phyloP scores from a whole-genome alignment of 1,140 invertebrate genomes.

The Apis cerana region DNA sequence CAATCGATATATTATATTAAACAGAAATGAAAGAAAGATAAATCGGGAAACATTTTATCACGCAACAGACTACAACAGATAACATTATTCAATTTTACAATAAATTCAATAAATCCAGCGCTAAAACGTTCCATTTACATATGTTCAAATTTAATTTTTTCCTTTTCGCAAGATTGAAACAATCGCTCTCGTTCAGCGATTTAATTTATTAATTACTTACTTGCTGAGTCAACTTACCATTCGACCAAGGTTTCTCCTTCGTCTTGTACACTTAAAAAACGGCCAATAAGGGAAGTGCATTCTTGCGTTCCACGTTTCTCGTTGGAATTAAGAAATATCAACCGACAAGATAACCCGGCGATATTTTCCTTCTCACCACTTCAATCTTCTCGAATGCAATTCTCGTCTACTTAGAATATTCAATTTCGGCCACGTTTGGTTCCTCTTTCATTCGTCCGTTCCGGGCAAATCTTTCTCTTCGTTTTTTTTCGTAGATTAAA shows the following conservation, averaged over 20 bases:
- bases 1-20: no score
- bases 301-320: not conserved
- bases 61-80: no score
- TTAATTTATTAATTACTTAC: conserved; percentile 14
- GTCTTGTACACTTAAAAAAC: not conserved
- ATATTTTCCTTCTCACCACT: not conserved
- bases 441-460: no score
- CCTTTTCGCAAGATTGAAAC: no score
- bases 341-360: not conserved
- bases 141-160: no score
- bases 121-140: no score
- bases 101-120: no score
- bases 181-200: no score
- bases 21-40: no score
- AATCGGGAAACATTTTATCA: no score
- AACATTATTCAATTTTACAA: no score
- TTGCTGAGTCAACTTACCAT: not conserved
- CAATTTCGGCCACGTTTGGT: not conserved
- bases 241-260: no score
- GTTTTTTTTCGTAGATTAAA: not conserved
- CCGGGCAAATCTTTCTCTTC: not conserved
- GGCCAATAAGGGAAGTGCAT: conserved; percentile 11
- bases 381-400: not conserved
- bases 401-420: not conserved
- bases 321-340: not conserved